Evolutionary conservation across 1,140 invertebrate genomes (phyloP), one percentile per base, ranked within the genome.

Genomic region (Matsumurasca onukii): DNA sequence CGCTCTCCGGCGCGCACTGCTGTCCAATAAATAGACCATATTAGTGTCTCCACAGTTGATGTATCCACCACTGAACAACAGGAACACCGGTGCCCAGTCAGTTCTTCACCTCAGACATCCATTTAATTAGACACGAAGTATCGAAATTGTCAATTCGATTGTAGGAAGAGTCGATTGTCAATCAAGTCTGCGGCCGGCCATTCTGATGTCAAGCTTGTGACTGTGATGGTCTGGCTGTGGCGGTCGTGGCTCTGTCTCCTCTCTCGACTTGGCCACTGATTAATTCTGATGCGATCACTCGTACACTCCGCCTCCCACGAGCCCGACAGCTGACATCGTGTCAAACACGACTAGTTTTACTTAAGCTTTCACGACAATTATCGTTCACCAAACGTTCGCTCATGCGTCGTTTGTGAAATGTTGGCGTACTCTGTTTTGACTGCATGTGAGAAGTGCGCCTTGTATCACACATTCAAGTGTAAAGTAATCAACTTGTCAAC

Each of bases 101-200:
- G 62, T 65, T 65, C 62, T 65, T 65, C 62, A 65, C 62, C 62
- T 65, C 45, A 65, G 62, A 65, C 62, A 65, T 65, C 62, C 62
- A 65, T 65, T 65, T 65, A 65, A 65, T 65, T 65, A 65, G 62
- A 65, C 62, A 65, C 62, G 62, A 65, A 65, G 62, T 65, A 65
- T 65, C 62, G 62, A 65, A 65, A 65, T 65, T 65, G 62, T 65
- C 62, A 65, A 65, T 65, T 65, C 62, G 62, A 65, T 65, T 65
- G 62, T 65, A 65, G 62, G 31, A 65, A 65, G 62, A 65, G 22
- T 65, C 62, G 62, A 65, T 65, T 65, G 62, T 65, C 62, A 65
- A 65, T 65, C 62, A 65, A 65, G 62, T 65, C 62, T 22, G 25
- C 15, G 20, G 31, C 20, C 39, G 62, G 31, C 62, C 62, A 65